Base-by-base conservation (phyloP, 2,888 invertebrate genomes). In the Drosophila meridiana region DNA sequence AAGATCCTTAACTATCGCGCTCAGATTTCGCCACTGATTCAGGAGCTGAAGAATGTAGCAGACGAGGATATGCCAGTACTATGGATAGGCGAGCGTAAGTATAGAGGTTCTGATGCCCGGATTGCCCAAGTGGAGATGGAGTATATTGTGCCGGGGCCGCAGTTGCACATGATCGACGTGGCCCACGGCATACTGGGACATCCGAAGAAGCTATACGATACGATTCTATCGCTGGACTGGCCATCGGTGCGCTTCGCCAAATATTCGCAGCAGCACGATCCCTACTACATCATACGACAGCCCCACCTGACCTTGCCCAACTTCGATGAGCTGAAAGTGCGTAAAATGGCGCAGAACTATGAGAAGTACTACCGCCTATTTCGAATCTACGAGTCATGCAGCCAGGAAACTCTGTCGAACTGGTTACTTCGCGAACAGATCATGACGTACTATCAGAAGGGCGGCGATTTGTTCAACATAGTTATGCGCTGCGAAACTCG, bases 201-300 rank as follows among this genome's bases (percentile, higher is more conserved):
- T n/a, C 58, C 58, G n/a, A 45, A 59, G 6, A n/a, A 11, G 7
- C 26, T 59, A 7, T 59, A 59, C 58, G n/a, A 58, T 6, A 47
- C 58, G 6, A 58, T 58, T n/a, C 58, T 58, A 5, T 47, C 26
- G 36, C 45, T 58, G 28, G 28, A 58, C 28, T 58, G 58, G 58
- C 58, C 58, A 11, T 47, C 58, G 58, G 58, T 58, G 45, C 43
- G 58, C 9, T 45, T 45, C 4, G 45, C 34, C 32, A 28, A 59
- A 11, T 59, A 11, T 28, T 47, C 58, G 6, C 0, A 3, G 0
- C 20, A 59, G 36, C 0, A 59, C 36, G 58, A 59, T 47, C 58
- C 58, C 28, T 59, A 47, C 20, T 9, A 2, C 6, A 45, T 59
- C 20, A 1, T 59, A 36, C 58, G 58, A 6, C 36, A 47, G 11